Base-by-base conservation (phyloP, 2,797 vertebrate genomes). In the Antennarius maculatus region DNA sequence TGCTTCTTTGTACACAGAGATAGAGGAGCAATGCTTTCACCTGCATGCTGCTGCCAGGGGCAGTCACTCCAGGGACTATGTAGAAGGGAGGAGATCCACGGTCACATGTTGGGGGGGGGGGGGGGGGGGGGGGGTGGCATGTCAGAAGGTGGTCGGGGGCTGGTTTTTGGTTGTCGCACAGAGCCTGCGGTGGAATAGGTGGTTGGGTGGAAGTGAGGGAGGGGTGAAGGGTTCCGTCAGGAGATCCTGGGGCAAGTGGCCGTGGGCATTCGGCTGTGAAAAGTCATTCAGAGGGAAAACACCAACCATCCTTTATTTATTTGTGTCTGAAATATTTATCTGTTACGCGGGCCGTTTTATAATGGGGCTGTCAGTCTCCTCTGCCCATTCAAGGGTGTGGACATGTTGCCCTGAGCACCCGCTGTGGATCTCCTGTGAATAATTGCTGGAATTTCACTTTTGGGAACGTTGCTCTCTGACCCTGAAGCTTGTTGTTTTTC, bases 261-360 rank as follows among this genome's bases (percentile, higher is more conserved):
- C 86, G 90, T 94, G 96, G 92, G 94, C 95, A 94, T 90, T 92
- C 93, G 92, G 82, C 95, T 95, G 94, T 92, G 90, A 95, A 96
- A 95, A 96, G 94, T 92, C 93, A 92, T 96, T 97, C 93, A 94
- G 80, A 94, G 92, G 93, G 95, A 95, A 96, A 96, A 95, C 94
- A 93, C 86, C 74, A 76, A 82, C 87, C 96, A 98, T 98, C 93
- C 96, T 97, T 98, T 99, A 98, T 99, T 99, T 97, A 98, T 98
- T 95, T 94, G 94, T 93, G 93, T 95, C 93, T 99, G 94, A 98
- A 98, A 99, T 98, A 98, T 99, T 98, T 95, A 99, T 97, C 84
- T 94, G 93, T 94, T 95, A 95, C 94, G 90, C 88, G 92, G 95
- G 92, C 91, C 93, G 94, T 96, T 95, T 94, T 89, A 96, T 96